Base-by-base conservation (phyloP, 2,797 vertebrate species). In the Dryobates pubescens region DNA sequence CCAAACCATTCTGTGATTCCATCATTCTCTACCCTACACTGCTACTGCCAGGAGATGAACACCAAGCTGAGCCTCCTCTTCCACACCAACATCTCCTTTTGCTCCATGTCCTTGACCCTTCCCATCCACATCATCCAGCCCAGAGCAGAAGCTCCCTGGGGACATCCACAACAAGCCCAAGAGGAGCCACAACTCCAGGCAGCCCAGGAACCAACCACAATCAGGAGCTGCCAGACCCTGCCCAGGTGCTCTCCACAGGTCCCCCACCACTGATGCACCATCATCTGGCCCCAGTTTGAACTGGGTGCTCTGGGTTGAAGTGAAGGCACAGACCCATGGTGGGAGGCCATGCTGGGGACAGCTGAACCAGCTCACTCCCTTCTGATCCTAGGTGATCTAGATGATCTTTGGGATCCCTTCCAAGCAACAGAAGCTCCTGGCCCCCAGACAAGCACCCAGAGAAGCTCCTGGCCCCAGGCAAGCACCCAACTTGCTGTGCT, bases 281-380 rank as follows among this genome's bases (percentile, higher is more conserved):
- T 3, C 1, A 2, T 22, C 36, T 6, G 3, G 41, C 8, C 68
- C 61, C 34, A 19, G 76, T 10, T 24, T 3, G 15, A 30, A 61
- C 29, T 0, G 2, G 79, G 23, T 6, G 51, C 49, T 7, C 27
- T 19, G 41, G 56, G 69, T 19, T 1, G 5, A 36, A 70, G 30
- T 0, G 1, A 43, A 54, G 34, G 17, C 0, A 1, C 17, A 17
- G 32, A n/a, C 2, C 8, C 3, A 9, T 0, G 20, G 41, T 5
- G 20, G 41, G 15, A 43, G 41, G 41, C 17, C 23, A 23, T 51
- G 49, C 49, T 51, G 49, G 49, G 23, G 17, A 56, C 8, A 56
- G 54, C 56, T 10, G 49, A 41, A 34, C 20, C 47, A 34, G 29
- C 41, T 6, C 29, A 27, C 17, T n/a, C 29, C 27, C 62, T 14